phyloP scores from a whole-genome alignment of 2,113 vertebrate genomes.

The Notothenia rossii region DNA sequence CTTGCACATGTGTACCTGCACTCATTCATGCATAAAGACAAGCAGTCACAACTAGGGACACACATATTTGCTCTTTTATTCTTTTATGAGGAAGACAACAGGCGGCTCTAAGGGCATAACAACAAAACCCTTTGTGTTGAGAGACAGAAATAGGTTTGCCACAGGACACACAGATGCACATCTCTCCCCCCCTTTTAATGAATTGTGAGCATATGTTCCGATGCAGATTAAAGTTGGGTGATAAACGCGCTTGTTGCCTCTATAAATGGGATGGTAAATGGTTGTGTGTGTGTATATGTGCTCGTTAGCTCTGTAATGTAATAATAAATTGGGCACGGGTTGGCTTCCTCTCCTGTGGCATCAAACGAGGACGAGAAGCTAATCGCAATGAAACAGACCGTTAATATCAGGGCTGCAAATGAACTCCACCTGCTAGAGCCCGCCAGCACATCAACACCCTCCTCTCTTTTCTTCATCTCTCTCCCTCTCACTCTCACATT shows the following conservation, averaged over 20 bases:
- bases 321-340: conserved; percentile 68
- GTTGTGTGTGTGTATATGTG: conserved; percentile 65
- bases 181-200: conserved; percentile 40
- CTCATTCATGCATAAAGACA: conserved; percentile 34
- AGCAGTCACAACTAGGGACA: conserved; percentile 6
- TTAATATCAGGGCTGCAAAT: conserved; percentile 71
- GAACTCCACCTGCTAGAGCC: conserved; percentile 72
- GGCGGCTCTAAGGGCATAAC: conserved; percentile 39
- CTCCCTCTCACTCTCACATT: conserved; percentile 31
- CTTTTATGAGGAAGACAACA: conserved; percentile 19
- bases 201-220: conserved; percentile 71
- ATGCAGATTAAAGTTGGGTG: conserved; percentile 67
- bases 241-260: conserved; percentile 71
- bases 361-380: conserved; percentile 63
- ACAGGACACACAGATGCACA: conserved; percentile 39
- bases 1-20: conserved; percentile 36
- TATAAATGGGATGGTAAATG: conserved; percentile 70
- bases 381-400: conserved; percentile 70
- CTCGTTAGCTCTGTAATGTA: conserved; percentile 75
- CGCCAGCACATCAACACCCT: conserved; percentile 35
- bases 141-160: conserved; percentile 36
- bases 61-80: conserved; percentile 40
- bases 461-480: conserved; percentile 36
- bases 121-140: conserved; percentile 27
- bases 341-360: conserved; percentile 65